These are phyloP conservation scores for Xyrauchen texanus DNA, from an alignment of 2,113 vertebrate genomes.

Conservation along the genomic window DNA sequence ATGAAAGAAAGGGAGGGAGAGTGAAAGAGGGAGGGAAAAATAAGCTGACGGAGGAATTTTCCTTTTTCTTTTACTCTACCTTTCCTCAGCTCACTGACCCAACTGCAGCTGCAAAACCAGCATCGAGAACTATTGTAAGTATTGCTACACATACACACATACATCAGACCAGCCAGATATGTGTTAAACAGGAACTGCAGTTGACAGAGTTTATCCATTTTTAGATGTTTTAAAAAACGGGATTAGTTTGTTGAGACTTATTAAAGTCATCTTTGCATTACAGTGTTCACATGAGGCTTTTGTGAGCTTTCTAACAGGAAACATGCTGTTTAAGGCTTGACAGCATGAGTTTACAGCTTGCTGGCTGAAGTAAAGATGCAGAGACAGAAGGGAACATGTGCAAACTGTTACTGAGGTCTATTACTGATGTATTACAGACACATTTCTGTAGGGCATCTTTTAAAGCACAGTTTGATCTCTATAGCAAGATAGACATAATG, in stretches of 20 bases:
- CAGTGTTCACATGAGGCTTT: not conserved
- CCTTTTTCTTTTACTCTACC: not conserved
- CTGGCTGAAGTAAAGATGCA: slow-evolving; percentile 6
- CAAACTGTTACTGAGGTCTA: not conserved
- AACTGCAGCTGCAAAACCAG: slow-evolving; percentile 4
- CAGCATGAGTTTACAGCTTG: slow-evolving; percentile 7
- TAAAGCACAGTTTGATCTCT: not conserved
- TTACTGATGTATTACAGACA: not conserved
- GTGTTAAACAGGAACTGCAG: not conserved
- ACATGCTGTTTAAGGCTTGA: not conserved
- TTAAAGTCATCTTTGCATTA: too few species aligned
- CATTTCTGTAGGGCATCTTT: not conserved
- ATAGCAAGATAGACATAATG: not conserved
- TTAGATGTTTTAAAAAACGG: not conserved
- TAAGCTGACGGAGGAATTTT: slow-evolving; percentile 4
- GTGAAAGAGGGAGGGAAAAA: slow-evolving; percentile 15
- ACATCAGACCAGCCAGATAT: not conserved
- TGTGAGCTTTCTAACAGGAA: not conserved
- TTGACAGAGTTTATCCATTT: not conserved
- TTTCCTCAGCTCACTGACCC: slow-evolving; percentile 13
- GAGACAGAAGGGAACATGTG: not conserved
- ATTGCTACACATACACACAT: not conserved
- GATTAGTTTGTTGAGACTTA: not conserved
- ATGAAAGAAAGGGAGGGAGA: slow-evolving; percentile 29
- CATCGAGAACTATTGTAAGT: slow-evolving; percentile 26